A percentile compares a stretch with the other conserved stretches of the same genome.
Evolutionary conservation across 2,797 vertebrate species (phyloP).

Genomic region (Craterocephalus amniculus): DNA sequence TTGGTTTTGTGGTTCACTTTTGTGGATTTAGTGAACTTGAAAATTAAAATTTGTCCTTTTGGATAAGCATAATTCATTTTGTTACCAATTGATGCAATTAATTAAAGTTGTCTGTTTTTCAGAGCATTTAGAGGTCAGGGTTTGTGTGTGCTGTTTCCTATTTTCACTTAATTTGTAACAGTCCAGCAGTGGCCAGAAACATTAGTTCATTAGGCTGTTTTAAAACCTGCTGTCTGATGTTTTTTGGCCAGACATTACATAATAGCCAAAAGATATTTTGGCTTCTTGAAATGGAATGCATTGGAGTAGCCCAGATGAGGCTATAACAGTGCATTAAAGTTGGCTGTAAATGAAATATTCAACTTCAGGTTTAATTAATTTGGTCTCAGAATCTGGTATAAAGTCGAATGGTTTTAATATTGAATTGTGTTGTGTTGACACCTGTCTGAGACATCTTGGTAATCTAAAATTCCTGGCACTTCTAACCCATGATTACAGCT

Average conservation of each 20-base stretch:
- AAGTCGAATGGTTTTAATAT: neutral
- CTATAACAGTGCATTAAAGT: no score
- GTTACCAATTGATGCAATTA: no score
- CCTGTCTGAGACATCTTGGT: neutral
- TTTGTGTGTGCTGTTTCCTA: conserved; percentile 7
- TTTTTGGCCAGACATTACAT: neutral
- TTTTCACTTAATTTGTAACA: neutral
- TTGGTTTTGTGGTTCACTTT: no score
- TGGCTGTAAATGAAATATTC: no score
- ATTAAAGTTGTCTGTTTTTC: no score
- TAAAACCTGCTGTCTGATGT: no score
- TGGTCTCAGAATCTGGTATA: neutral
- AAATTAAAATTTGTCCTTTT: no score
- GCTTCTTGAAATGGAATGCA: conserved; percentile 14
- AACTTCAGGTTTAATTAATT: neutral
- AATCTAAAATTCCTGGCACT: neutral
- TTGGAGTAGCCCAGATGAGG: neutral
- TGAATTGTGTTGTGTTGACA: conserved; percentile 1
- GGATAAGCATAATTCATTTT: no score
- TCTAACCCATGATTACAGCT: no score
- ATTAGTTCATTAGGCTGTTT: no score
- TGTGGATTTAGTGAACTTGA: no score
- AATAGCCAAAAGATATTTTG: conserved; percentile 23
- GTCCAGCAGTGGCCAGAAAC: neutral
- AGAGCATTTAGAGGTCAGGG: conserved; percentile 7